Evolutionary conservation across 2,888 invertebrate genomes (phyloP).

Genomic region (Rotaria macrura): DNA sequence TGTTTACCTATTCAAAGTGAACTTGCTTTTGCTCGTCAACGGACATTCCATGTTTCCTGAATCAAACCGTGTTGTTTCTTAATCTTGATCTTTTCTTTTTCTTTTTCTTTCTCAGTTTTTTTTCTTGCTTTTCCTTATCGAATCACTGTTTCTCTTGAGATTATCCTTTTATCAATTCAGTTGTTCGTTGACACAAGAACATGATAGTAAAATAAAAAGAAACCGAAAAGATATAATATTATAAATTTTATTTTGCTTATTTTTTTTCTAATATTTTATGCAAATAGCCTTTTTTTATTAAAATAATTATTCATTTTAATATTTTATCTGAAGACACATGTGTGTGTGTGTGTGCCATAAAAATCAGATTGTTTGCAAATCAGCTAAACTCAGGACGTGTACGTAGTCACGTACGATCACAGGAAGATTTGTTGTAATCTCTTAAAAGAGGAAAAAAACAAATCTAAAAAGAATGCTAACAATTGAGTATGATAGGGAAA

Average conservation of each 20-base stretch:
- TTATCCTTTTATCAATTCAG: not conserved
- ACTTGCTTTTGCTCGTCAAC: slow-evolving; percentile 4
- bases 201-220: not conserved
- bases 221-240: not conserved
- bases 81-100: not conserved
- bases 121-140: not conserved
- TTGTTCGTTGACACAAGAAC: not conserved
- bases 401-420: not conserved
- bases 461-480: not conserved
- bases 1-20: not conserved
- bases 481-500: not conserved
- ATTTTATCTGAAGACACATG: not conserved
- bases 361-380: not conserved
- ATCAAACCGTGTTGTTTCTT: not conserved
- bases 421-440: not conserved
- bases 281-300: not conserved
- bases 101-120: too few relatives aligned
- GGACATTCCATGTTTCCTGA: not conserved
- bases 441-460: not conserved
- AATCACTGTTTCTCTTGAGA: not conserved
- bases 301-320: not conserved
- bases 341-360: not conserved
- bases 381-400: not conserved
- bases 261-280: not conserved
- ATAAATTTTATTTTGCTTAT: not conserved